Base-by-base conservation (phyloP, 2,797 vertebrate species). In the Pseudochirops cupreus region DNA sequence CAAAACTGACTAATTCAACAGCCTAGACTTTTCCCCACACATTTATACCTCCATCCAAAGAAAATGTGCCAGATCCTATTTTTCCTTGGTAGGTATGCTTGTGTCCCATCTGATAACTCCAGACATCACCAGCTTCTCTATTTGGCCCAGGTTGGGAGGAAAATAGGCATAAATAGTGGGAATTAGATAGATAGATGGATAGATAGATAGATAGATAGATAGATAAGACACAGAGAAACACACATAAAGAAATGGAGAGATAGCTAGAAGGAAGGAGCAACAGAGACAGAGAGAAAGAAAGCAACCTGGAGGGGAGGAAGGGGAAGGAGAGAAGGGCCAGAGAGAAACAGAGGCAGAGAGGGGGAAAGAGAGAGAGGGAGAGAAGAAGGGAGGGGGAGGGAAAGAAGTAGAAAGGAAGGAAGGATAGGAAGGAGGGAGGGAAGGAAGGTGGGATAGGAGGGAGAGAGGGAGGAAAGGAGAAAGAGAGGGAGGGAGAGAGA, bases 11-110 rank as follows among this genome's bases (percentile, higher is more conserved):
- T 97, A 91, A 62, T 54, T 92, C 91, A n/a, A 2, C 0, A 10
- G 52, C 93, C 97, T 94, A 94, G 56, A 93, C 53, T 95, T 96
- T 97, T 95, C 97, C 97, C 97, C 96, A 97, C 91, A 96, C 87
- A 92, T 89, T 87, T 0, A 3, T 53, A 50, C 74, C 74, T 94
- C 62, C 62, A 94, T 89, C 46, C 92, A 89, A 95, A 96, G 94
- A 95, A 97, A 95, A 95, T 58, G 21, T 53, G 56, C n/a, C 91
- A 82, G 59, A 95, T 94, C 57, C 98, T 95, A 55, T 94, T 93
- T 82, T 93, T 89, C 93, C 94, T 57, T 55, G 5, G 52, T 52
- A 58, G 95, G 87, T 58, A 33, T 57, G 74, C 91, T 96, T 82
- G 90, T 59, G 67, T 93, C 87, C 93, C 24, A 16, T 62, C 96